phyloP scores from a whole-genome alignment of 2,888 invertebrate species.

The Horisme vitalbata region DNA sequence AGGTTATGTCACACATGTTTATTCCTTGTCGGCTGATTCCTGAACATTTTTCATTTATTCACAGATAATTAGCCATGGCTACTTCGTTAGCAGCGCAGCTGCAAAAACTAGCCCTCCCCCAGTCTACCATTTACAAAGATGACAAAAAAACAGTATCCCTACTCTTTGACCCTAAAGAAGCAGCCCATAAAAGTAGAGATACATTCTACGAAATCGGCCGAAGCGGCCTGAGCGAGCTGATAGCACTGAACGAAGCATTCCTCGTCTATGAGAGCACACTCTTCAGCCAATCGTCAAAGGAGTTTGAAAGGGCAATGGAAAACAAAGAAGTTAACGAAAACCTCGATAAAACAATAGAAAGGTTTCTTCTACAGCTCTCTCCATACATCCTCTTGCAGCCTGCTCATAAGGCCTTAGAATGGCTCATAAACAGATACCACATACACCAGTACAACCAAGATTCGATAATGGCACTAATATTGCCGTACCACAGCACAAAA shows the following conservation, averaged over 20 bases:
- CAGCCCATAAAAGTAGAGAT: slow-evolving; percentile 92
- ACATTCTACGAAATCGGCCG: slow-evolving; percentile 94
- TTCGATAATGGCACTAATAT: slow-evolving; percentile 89
- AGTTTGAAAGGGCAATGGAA: slow-evolving; percentile 92
- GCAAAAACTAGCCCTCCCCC: slow-evolving; percentile 88
- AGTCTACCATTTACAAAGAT: slow-evolving; percentile 86
- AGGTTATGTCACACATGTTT: slow-evolving; percentile 1
- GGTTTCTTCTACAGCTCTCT: slow-evolving; percentile 90
- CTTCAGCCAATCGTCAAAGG: slow-evolving; percentile 89
- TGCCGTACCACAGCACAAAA: slow-evolving; percentile 97
- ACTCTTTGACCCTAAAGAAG: slow-evolving; percentile 94
- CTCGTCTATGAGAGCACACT: slow-evolving; percentile 88
- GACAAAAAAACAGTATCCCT: slow-evolving; percentile 90
- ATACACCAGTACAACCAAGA: slow-evolving; percentile 95
- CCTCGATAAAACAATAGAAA: slow-evolving; percentile 88
- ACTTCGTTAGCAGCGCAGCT: slow-evolving; percentile 92
- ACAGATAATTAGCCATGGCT: slow-evolving; percentile 47
- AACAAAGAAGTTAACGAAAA: slow-evolving; percentile 88
- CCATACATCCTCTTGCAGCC: slow-evolving; percentile 95
- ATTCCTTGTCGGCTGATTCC: too few species aligned
- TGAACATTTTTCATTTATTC: not conserved
- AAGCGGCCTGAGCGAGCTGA: slow-evolving; percentile 92
- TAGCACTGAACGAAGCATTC: slow-evolving; percentile 88
- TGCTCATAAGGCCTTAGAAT: slow-evolving; percentile 95
- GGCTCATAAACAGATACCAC: slow-evolving; percentile 95